Percentiles rank a stretch among this genome's conserved stretches.
Conservation (phyloP, 2,888 invertebrate genomes). For the Rotaria macrura region DNA sequence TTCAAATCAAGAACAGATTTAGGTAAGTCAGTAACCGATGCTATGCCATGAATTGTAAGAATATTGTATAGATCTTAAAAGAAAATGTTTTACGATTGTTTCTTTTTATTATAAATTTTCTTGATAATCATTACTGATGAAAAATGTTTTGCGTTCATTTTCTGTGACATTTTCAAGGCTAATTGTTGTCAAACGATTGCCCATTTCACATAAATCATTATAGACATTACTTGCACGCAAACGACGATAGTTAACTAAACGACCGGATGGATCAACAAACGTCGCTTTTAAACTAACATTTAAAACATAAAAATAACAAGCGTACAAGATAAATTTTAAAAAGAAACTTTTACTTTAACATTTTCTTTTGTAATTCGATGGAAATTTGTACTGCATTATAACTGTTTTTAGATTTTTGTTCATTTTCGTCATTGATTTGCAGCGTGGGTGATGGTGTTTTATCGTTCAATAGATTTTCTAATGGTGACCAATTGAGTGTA, state of each 20-base stretch:
- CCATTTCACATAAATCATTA: constrained; percentile 15
- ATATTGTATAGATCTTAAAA: constrained; percentile 45
- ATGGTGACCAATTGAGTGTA: constrained; percentile 1
- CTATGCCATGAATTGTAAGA: constrained; percentile 48
- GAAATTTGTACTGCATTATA: constrained; percentile 17
- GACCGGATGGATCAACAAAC: constrained; percentile 5
- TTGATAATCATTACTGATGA: neutral
- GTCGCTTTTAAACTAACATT: neutral
- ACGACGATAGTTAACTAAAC: constrained; percentile 1
- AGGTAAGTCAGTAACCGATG: constrained; percentile 39
- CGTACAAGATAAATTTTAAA: neutral
- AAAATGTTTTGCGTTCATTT: constrained; percentile 17
- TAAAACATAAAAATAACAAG: neutral
- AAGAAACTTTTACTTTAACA: neutral
- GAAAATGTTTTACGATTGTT: neutral
- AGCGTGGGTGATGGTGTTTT: neutral
- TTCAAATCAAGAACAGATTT: constrained; percentile 46
- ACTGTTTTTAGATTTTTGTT: neutral
- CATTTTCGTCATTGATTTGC: neutral
- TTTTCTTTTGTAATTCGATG: constrained; percentile 9
- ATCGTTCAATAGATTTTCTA: neutral
- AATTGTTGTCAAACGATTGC: neutral
- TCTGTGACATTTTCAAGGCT: constrained; percentile 9
- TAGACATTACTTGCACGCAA: constrained; percentile 3
- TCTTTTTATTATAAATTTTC: neutral